Evolutionary conservation across 2,797 vertebrate genomes (phyloP).

Genomic region (Dromococcyx pavoninus): DNA sequence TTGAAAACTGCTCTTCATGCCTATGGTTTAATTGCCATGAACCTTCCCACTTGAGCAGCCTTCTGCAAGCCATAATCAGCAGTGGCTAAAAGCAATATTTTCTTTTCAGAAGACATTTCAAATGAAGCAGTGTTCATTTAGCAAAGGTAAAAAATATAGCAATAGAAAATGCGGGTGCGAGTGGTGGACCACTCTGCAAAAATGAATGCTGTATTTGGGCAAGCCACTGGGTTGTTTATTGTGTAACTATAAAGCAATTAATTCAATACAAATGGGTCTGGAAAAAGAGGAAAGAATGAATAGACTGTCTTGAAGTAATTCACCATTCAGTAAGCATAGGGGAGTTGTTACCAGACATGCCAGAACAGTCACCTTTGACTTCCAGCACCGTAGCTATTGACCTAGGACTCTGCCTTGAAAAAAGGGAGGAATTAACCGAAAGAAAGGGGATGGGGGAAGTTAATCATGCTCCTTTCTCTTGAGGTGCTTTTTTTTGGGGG

Average conservation of each 20-base stretch:
- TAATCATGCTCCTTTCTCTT: not conserved
- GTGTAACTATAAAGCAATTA: not conserved
- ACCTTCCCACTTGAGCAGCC: not conserved
- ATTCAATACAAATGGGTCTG: not conserved
- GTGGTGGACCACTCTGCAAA: fast-evolving
- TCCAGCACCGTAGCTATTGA: not conserved
- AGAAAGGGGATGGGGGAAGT: not conserved
- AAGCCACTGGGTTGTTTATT: not conserved
- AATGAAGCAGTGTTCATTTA: not conserved
- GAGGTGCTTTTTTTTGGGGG: fast-evolving
- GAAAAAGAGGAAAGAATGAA: slow-evolving; percentile 40
- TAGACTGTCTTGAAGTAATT: not conserved
- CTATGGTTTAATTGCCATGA: fast-evolving
- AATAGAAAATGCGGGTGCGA: not conserved
- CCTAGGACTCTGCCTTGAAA: not conserved
- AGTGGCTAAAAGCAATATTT: not conserved
- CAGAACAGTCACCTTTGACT: not conserved
- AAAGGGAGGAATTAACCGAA: not conserved
- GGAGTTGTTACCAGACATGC: not conserved
- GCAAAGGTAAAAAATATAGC: not conserved
- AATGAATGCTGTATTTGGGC: not conserved
- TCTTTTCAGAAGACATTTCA: not conserved
- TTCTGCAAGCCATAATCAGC: not conserved
- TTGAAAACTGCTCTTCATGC: fast-evolving
- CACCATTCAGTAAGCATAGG: not conserved